Base-by-base conservation (phyloP, 2,113 vertebrate species). In the Ophiodon elongatus region DNA sequence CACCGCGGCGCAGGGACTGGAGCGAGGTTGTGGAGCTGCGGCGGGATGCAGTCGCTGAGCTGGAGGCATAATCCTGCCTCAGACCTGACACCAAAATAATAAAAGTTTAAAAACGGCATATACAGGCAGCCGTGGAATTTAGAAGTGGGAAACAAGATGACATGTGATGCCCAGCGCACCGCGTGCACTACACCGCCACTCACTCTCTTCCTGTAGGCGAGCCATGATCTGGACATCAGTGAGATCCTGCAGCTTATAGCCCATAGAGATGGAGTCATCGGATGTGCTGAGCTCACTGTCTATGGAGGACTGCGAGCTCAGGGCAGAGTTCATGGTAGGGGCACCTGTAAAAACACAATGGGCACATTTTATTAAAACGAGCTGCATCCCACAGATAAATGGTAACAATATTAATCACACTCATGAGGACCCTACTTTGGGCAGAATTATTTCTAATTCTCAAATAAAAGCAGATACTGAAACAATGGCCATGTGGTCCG, bases 191-290 rank as follows among this genome's bases (percentile, higher is more conserved):
- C 64, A 4, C 33, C 57, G 31, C 25, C 29, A 96, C 97, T 73
- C 72, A 98, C 97, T 98, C 86, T 98, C 97, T 62, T 98, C 97
- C 88, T 98, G 97, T 2, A 98, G 94, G 13, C 97, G 96, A 67
- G 97, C 97, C 97, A 98, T 98, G 75, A 98, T 97, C 94, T 98
- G 97, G 66, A 98, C 97, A 2, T 98, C 97, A 0, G 97, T 98
- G 92, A 98, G 90, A 89, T 98, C 97, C 93, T 98, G 97, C 78
- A 98, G 95, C 78, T 98, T 98, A 45, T 98, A 98, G 1, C 97
- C 97, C 97, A 98, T 97, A 2, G 97, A 97, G 93, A 98, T 98
- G 83, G 97, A 98, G 92, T 98, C 97, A 4, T 98, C 97, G 0
- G 97, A 98, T 2, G 96, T 97, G 84, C 97, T 98, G 72, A 97